Percentiles rank a stretch among this genome's conserved stretches.
phyloP scores from a whole-genome alignment of 1,140 invertebrate genomes.

The Ceratina australensis region DNA sequence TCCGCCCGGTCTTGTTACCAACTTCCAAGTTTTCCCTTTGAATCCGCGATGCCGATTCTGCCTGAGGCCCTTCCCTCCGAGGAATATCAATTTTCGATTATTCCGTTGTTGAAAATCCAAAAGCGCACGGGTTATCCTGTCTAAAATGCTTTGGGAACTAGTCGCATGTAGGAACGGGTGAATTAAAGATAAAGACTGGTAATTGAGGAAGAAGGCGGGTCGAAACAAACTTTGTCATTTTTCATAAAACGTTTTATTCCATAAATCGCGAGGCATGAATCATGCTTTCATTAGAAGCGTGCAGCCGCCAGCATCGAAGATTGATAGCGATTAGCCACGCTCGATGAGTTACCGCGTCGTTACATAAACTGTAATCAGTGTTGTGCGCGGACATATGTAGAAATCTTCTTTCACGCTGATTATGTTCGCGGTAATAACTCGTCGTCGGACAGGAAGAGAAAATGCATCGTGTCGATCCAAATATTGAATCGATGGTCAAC shows the following conservation, averaged over 20 bases:
- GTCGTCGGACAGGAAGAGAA: too few relatives aligned
- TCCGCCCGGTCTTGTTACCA: conserved; percentile 1
- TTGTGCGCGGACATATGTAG: neutral
- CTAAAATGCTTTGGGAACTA: neutral
- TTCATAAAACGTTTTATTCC: neutral
- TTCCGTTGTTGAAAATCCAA: neutral
- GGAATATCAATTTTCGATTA: neutral
- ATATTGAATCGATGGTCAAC: too few relatives aligned
- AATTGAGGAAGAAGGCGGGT: neutral
- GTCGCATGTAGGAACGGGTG: neutral
- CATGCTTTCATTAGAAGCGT: neutral
- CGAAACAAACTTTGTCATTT: neutral
- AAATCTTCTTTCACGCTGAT: neutral
- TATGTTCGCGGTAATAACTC: too few relatives aligned
- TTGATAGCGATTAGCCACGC: neutral
- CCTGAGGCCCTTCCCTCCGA: neutral
- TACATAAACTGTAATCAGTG: neutral
- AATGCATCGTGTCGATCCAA: neutral
- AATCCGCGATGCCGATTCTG: neutral
- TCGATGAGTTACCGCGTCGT: neutral
- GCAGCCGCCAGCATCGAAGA: neutral
- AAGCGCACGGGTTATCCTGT: neutral
- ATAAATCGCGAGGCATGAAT: conserved; percentile 1
- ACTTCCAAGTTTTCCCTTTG: neutral
- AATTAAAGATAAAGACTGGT: neutral